Conservation (phyloP, 92 coral and sea anemone species). For the Phenganax marumi region DNA sequence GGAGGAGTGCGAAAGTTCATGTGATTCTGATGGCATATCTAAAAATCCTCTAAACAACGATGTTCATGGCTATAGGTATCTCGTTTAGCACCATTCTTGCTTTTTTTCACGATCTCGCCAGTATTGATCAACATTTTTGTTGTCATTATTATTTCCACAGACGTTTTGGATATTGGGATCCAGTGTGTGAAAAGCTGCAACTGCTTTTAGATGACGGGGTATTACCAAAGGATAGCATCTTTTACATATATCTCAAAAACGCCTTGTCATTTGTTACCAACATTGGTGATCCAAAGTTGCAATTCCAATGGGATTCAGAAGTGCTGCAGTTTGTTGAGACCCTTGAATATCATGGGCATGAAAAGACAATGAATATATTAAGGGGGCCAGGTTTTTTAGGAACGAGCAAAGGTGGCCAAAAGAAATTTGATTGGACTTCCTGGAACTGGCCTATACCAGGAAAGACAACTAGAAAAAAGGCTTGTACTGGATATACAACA, state of each 20-base stretch:
- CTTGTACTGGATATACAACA: conserved; percentile 21
- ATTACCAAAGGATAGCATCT: conserved; percentile 51
- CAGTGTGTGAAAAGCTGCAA: conserved; percentile 46
- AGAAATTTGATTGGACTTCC: conserved; percentile 44
- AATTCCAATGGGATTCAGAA: conserved; percentile 54
- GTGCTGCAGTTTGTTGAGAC: conserved; percentile 49
- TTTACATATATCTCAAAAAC: conserved; percentile 39
- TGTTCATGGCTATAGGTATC: no score
- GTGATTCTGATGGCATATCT: no score
- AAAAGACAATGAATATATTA: conserved; percentile 25
- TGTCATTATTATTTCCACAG: not conserved
- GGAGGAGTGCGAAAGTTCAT: no score
- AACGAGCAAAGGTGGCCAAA: conserved; percentile 36
- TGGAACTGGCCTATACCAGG: conserved; percentile 52
- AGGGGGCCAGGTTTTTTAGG: conserved; percentile 43
- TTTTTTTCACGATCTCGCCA: no score
- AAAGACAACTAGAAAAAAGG: conserved; percentile 37
- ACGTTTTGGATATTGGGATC: conserved; percentile 45
- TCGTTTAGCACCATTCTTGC: no score
- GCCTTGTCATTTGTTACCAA: conserved; percentile 36
- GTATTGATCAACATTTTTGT: no score
- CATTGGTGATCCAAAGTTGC: conserved; percentile 29
- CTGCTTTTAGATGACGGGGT: conserved; percentile 42
- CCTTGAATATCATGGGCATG: conserved; percentile 44
- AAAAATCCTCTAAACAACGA: no score